phyloP scores from a whole-genome alignment of 2,888 invertebrate species.

The Leptothorax acervorum region DNA sequence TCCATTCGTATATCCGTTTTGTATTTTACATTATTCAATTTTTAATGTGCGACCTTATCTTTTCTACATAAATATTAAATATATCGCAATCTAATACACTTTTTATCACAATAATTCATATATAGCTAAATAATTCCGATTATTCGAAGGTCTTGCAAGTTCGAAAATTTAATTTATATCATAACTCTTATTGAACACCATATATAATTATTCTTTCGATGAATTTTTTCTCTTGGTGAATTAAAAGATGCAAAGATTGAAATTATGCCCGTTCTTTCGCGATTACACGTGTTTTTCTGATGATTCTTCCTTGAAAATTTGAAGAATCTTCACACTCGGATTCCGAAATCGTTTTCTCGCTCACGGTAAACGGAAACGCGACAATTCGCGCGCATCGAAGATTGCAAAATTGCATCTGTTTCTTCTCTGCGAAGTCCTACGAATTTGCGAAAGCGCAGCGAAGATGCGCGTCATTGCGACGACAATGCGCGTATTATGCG shows the following conservation, averaged over 20 bases:
- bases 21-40: background rate
- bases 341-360: background rate
- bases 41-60: background rate
- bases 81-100: background rate
- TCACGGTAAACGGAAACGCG: background rate
- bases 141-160: background rate
- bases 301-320: background rate
- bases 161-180: background rate
- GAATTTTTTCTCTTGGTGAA: too few relatives aligned
- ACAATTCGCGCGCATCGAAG: background rate
- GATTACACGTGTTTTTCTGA: background rate
- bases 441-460: background rate
- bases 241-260: background rate
- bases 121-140: background rate
- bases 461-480: background rate
- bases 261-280: background rate
- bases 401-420: background rate
- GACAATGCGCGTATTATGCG: background rate
- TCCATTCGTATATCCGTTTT: background rate
- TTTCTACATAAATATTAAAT: background rate
- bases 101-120: background rate
- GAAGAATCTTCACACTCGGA: background rate
- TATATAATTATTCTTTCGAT: background rate
- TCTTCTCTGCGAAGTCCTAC: background rate
- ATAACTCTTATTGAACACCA: background rate